phyloP scores from a whole-genome alignment of 2,888 invertebrate species.

The Crossocerus cetratus region DNA sequence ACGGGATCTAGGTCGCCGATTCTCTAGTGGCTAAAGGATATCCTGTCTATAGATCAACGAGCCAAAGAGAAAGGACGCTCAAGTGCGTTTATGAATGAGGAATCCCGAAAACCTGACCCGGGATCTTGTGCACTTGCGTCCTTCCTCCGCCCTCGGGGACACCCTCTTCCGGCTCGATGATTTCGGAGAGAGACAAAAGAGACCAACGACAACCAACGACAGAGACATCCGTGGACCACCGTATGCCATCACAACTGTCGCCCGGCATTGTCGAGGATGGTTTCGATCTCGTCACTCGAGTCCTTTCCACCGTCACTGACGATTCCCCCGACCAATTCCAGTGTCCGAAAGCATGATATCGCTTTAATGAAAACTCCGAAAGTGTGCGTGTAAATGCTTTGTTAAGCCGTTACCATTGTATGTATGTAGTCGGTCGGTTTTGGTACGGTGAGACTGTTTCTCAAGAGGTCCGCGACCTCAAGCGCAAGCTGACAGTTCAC shows the following conservation, averaged over 20 bases:
- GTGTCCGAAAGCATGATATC: too few relatives aligned
- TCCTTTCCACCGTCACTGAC: background rate
- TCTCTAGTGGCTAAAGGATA: conserved; percentile 66
- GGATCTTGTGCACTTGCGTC: conserved; percentile 68
- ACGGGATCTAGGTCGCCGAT: conserved; percentile 70
- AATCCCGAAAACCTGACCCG: conserved; percentile 57
- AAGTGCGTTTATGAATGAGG: conserved; percentile 65
- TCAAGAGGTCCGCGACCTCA: conserved; percentile 27
- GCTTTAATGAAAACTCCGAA: background rate
- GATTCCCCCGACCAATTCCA: too few relatives aligned
- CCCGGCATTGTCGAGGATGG: conserved; percentile 40
- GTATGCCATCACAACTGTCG: conserved; percentile 59
- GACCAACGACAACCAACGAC: background rate
- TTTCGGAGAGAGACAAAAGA: conserved; percentile 42
- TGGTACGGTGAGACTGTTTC: conserved; percentile 6
- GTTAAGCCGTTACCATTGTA: too few relatives aligned
- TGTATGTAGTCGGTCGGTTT: too few relatives aligned
- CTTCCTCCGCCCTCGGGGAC: conserved; percentile 65
- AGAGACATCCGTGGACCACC: conserved; percentile 29
- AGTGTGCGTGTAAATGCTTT: too few relatives aligned
- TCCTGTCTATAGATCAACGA: conserved; percentile 69
- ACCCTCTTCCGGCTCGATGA: conserved; percentile 72
- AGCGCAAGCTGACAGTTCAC: conserved; percentile 47
- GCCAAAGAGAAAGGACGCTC: conserved; percentile 55
- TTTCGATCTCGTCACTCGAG: conserved; percentile 21